Evolutionary conservation across 2,888 invertebrate species (phyloP).

Genomic region (Tachina grossa): DNA sequence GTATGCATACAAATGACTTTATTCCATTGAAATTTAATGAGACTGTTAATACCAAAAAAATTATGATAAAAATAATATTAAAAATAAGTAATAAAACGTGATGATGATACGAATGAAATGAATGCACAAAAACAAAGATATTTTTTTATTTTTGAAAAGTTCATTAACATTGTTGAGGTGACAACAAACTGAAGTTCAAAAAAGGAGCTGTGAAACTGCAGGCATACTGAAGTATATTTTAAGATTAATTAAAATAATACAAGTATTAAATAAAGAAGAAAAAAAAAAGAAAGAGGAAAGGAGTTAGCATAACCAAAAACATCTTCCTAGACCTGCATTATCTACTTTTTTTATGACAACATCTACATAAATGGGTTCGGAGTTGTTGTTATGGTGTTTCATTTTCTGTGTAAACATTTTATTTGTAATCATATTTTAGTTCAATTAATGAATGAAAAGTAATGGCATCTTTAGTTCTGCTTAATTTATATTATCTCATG

Average conservation of each 20-base stretch:
- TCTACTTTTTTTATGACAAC: slow-evolving; percentile 18
- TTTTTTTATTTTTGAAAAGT: slow-evolving; percentile 45
- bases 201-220: not conserved
- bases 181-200: slow-evolving; percentile 16
- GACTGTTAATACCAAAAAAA: slow-evolving; percentile 52
- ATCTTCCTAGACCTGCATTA: slow-evolving; percentile 47
- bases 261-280: slow-evolving; percentile 7
- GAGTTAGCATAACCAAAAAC: slow-evolving; percentile 14
- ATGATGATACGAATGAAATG: slow-evolving; percentile 51
- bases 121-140: slow-evolving; percentile 24
- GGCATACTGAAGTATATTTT: slow-evolving; percentile 33
- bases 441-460: not conserved
- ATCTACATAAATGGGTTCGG: slow-evolving; percentile 51
- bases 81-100: slow-evolving; percentile 32
- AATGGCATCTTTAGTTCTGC: too few species aligned
- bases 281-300: slow-evolving; percentile 5
- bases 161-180: slow-evolving; percentile 59
- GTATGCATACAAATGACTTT: slow-evolving; percentile 37
- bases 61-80: slow-evolving; percentile 4
- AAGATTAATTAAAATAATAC: slow-evolving; percentile 59
- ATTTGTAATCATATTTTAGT: not conserved
- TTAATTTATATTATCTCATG: too few species aligned
- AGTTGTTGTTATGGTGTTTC: not conserved
- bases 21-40: slow-evolving; percentile 64
- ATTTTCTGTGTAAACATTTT: not conserved